Percentiles rank a stretch among this genome's conserved stretches.
Conservation (phyloP, 2,888 invertebrate genomes). For the Biston betularia region DNA sequence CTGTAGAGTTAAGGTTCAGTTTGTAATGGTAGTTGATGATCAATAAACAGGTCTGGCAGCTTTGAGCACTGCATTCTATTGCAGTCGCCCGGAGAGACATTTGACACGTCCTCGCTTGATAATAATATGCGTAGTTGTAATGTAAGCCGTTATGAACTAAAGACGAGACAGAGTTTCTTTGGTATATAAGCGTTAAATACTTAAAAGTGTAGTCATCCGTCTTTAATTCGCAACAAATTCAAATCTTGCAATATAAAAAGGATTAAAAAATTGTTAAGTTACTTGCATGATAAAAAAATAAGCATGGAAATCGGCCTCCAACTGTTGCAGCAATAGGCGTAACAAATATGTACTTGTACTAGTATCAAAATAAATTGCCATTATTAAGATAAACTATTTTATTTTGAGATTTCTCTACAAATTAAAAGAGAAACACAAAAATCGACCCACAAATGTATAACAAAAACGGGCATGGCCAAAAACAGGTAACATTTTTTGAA, state of each 20-base stretch:
- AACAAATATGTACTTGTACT: no score
- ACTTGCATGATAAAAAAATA: no score
- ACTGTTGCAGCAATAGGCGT: no score
- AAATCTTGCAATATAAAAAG: not conserved
- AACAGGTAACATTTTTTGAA: no score
- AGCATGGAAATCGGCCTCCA: no score
- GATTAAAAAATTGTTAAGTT: no score
- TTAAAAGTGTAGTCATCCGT: not conserved
- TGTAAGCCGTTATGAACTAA: constrained; percentile 38
- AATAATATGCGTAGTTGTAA: constrained; percentile 71
- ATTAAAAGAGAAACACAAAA: no score
- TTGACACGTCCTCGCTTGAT: constrained; percentile 77
- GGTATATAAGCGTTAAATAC: constrained; percentile 5
- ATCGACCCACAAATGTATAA: no score
- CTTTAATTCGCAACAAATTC: not conserved
- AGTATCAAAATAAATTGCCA: no score
- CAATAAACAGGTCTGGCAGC: constrained; percentile 76
- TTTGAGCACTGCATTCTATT: constrained; percentile 80
- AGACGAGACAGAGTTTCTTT: constrained; percentile 20
- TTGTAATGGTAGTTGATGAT: constrained; percentile 57
- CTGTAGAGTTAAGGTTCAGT: constrained; percentile 49
- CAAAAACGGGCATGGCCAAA: no score
- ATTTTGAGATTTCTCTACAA: no score
- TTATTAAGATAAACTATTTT: no score
- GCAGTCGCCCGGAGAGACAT: constrained; percentile 77